A percentile compares a stretch with the other conserved stretches of the same genome.
Evolutionary conservation across 1,140 invertebrate genomes (phyloP).

Genomic region (Hypothenemus hampei): DNA sequence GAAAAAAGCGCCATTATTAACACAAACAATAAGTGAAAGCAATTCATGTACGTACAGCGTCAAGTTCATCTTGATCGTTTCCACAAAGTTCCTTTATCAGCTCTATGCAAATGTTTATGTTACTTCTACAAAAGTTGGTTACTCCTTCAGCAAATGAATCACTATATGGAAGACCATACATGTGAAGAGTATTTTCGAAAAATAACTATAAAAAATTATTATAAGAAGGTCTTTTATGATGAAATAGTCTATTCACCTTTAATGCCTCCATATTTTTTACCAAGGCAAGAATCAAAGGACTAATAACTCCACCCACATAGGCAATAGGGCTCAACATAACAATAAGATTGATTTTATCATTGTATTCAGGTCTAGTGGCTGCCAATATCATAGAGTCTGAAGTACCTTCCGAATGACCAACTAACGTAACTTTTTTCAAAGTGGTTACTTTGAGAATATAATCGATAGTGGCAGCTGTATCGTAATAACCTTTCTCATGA

Average conservation of each 20-base stretch:
- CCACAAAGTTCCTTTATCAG: no score
- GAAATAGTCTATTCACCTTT: not conserved
- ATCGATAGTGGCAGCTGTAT: conserved; percentile 60
- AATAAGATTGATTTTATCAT: conserved; percentile 50
- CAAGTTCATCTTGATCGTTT: conserved; percentile 9
- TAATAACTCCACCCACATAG: conserved; percentile 37
- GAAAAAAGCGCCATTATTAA: not conserved
- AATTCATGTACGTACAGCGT: not conserved
- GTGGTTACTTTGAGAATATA: conserved; percentile 52
- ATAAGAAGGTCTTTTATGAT: not conserved
- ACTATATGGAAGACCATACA: conserved; percentile 1
- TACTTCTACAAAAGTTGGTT: no score
- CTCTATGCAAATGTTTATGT: no score
- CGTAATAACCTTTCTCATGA: conserved; percentile 64
- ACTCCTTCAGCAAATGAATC: not conserved
- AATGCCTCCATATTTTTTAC: conserved; percentile 1
- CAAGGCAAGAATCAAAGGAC: conserved; percentile 3
- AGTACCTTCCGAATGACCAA: conserved; percentile 57
- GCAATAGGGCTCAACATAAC: conserved; percentile 57
- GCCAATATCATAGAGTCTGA: conserved; percentile 52
- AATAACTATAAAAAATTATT: not conserved
- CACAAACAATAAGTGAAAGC: not conserved
- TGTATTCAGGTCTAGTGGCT: conserved; percentile 50
- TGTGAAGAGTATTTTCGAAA: not conserved
- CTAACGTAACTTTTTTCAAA: conserved; percentile 49